Evolutionary conservation across 2,113 vertebrate genomes (phyloP).

Genomic region (Heteronetta atricapilla): DNA sequence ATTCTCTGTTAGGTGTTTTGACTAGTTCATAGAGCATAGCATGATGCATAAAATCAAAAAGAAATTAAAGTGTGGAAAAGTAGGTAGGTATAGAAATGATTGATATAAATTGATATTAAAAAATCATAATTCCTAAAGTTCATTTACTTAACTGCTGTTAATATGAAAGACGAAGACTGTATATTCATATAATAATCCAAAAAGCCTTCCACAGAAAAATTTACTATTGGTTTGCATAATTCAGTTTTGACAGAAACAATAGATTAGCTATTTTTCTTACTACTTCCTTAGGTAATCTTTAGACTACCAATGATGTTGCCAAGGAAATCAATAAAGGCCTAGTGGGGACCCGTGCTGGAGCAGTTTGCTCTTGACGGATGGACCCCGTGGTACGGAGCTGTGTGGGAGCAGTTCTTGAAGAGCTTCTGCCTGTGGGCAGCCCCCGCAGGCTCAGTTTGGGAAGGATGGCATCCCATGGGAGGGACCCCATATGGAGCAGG

Average conservation of each 20-base stretch:
- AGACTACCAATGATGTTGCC: neutral
- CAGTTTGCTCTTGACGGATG: too few relatives aligned
- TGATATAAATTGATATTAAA: neutral
- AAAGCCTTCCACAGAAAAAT: neutral
- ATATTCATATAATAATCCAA: neutral
- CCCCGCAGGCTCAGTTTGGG: too few relatives aligned
- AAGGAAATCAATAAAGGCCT: neutral
- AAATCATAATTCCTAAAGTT: neutral
- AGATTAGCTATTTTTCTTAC: neutral
- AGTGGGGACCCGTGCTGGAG: too few relatives aligned
- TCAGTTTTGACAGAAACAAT: neutral
- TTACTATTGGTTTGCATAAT: neutral
- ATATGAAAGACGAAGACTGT: neutral
- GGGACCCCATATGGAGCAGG: too few relatives aligned
- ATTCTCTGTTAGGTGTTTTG: neutral
- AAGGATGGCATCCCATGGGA: too few relatives aligned
- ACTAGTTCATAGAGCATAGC: neutral
- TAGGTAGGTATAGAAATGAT: neutral
- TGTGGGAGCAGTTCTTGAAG: too few relatives aligned
- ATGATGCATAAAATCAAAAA: neutral
- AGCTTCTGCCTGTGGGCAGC: too few relatives aligned
- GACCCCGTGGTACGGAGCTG: too few relatives aligned
- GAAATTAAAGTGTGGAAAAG: neutral
- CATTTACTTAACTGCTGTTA: neutral
- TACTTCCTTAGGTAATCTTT: neutral